These are phyloP conservation scores for Parthenolecanium corni DNA, from an alignment of 2,888 invertebrate species.

Conservation along the genomic window DNA sequence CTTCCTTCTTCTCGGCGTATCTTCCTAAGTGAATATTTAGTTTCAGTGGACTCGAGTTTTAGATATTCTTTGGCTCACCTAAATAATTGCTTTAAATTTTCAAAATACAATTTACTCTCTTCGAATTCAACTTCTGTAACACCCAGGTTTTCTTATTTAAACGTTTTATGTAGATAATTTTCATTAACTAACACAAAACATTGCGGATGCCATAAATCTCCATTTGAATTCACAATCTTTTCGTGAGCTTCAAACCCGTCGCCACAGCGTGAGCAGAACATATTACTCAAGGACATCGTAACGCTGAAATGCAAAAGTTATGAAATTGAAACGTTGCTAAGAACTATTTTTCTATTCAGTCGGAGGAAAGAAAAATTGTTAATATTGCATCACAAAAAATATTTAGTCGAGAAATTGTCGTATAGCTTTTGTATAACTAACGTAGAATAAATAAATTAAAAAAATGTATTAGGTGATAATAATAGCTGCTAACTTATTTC, in stretches of 20 bases:
- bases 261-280: slow-evolving; percentile 89
- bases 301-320: slow-evolving; percentile 38
- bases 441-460: too few relatives aligned
- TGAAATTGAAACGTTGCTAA: background rate
- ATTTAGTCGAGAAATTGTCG: too few relatives aligned
- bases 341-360: background rate
- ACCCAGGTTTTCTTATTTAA: too few relatives aligned
- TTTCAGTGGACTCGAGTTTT: too few relatives aligned
- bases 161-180: background rate
- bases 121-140: background rate
- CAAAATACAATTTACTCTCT: too few relatives aligned
- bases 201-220: slow-evolving; percentile 96
- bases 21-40: too few relatives aligned
- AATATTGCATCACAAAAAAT: background rate
- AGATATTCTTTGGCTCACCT: too few relatives aligned
- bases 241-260: slow-evolving; percentile 94
- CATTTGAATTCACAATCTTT: slow-evolving; percentile 97
- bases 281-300: slow-evolving; percentile 76
- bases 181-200: slow-evolving; percentile 96
- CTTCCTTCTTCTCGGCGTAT: too few relatives aligned
- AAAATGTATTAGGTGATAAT: too few relatives aligned
- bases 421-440: too few relatives aligned
- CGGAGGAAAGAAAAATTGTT: background rate
- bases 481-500: too few relatives aligned
- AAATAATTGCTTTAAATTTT: too few relatives aligned